Conservation (phyloP, 2,888 invertebrate genomes). For the Psococerastis gibbosa region DNA sequence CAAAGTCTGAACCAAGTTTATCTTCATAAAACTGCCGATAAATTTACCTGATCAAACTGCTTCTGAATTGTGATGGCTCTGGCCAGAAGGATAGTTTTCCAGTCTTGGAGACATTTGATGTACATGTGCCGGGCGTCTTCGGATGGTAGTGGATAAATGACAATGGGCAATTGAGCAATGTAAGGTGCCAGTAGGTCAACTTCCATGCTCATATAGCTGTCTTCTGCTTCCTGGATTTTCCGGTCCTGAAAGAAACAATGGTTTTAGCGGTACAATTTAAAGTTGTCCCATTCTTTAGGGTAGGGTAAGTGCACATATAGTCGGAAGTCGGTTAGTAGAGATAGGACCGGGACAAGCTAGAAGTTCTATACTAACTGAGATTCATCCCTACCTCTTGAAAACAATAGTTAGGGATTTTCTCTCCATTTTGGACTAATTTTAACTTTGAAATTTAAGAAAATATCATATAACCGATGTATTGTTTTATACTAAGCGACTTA, state of each 20-base stretch:
- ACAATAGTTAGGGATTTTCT: too few species aligned
- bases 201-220: conserved; percentile 40
- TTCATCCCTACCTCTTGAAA: too few species aligned
- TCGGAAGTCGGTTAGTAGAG: too few species aligned
- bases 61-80: conserved; percentile 43
- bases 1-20: too few species aligned
- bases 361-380: too few species aligned
- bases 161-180: conserved; percentile 27
- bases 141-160: conserved; percentile 27
- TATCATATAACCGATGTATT: too few species aligned
- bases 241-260: conserved; percentile 13
- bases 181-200: conserved; percentile 45
- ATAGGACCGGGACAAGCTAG: too few species aligned
- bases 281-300: background rate
- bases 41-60: conserved; percentile 45
- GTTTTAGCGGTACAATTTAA: background rate
- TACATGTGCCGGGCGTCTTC: conserved; percentile 30
- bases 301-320: too few species aligned
- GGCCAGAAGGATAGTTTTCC: conserved; percentile 38
- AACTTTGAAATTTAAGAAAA: too few species aligned
- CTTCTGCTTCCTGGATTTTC: conserved; percentile 29
- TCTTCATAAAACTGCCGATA: too few species aligned
- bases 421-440: too few species aligned
- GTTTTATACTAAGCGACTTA: too few species aligned
- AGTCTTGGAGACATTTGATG: conserved; percentile 42